These are phyloP conservation scores for Phortica magna DNA, from an alignment of 2,888 invertebrate species.

Conservation along the genomic window DNA sequence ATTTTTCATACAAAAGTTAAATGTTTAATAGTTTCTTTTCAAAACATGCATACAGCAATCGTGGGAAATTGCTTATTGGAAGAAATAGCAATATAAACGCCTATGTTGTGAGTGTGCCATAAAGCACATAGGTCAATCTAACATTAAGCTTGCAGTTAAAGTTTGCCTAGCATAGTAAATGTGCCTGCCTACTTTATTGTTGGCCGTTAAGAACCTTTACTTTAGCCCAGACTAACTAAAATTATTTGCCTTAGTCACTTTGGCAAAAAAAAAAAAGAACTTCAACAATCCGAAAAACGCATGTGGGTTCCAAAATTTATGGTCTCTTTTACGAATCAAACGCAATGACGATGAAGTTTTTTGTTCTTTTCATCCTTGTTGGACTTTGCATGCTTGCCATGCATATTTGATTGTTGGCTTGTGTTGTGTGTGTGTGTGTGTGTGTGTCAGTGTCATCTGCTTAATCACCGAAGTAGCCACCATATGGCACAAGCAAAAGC, in stretches of 20 bases:
- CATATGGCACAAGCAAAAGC: conserved; percentile 74
- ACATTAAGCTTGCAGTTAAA: no score
- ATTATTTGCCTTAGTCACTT: not conserved
- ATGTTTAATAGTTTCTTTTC: not conserved
- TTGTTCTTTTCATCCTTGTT: conserved; percentile 41
- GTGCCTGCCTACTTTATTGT: no score
- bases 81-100: no score
- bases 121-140: no score
- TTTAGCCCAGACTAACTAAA: not conserved
- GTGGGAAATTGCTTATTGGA: no score
- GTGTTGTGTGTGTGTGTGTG: conserved; percentile 40
- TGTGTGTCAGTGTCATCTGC: conserved; percentile 45
- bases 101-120: no score
- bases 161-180: no score
- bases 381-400: not conserved
- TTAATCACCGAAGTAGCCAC: conserved; percentile 73
- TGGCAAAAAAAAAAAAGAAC: conserved; percentile 2
- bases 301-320: conserved; percentile 66
- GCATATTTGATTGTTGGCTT: not conserved
- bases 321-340: conserved; percentile 55
- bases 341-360: conserved; percentile 69
- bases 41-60: no score
- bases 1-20: not conserved
- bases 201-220: no score
- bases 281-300: not conserved